Percentiles rank a stretch among this genome's conserved stretches.
Conservation (phyloP, 2,797 vertebrate genomes). For the Thamnophis elegans region DNA sequence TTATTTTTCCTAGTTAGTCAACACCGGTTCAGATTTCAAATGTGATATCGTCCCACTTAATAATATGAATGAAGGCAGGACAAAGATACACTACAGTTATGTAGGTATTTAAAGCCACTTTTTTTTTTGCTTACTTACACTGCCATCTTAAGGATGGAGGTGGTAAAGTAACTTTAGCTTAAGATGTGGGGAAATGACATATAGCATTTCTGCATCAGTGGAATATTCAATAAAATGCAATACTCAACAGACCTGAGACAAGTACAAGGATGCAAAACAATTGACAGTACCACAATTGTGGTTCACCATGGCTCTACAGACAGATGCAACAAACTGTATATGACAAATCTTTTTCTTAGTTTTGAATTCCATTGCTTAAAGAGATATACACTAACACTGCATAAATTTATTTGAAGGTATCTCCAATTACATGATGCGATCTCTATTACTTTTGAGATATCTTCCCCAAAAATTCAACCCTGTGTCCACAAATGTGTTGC, state of each 20-base stretch:
- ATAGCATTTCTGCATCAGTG: background rate
- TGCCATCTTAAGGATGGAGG: constrained; percentile 56
- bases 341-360: background rate
- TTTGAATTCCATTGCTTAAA: background rate
- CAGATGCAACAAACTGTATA: background rate
- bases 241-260: background rate
- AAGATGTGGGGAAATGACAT: accelerated
- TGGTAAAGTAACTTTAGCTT: background rate
- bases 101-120: accelerated
- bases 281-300: background rate
- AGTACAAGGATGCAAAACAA: background rate
- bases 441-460: background rate
- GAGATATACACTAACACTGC: background rate
- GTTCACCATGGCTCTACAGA: background rate
- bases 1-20: background rate
- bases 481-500: background rate
- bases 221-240: background rate
- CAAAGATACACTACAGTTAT: accelerated
- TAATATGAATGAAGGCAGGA: background rate
- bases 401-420: background rate
- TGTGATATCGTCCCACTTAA: background rate
- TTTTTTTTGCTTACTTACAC: constrained; percentile 21
- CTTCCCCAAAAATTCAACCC: background rate
- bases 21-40: background rate
- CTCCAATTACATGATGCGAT: background rate